These are phyloP conservation scores for Drosophila novamexicana DNA, from an alignment of 1,140 invertebrate species.

Conservation along the genomic window DNA sequence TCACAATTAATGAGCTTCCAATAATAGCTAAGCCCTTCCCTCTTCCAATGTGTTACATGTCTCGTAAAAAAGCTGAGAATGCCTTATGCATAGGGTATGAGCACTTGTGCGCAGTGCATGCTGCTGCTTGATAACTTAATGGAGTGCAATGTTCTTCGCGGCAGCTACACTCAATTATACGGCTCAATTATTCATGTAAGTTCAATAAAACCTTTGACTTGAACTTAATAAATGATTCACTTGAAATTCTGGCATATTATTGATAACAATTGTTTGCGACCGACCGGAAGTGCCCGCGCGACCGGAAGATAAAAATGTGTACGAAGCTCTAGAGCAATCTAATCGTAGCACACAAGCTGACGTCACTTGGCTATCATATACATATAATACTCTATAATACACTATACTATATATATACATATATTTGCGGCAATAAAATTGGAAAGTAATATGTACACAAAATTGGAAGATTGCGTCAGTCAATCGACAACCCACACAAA, in stretches of 20 bases:
- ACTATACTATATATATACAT: neutral
- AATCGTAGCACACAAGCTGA: conserved; percentile 29
- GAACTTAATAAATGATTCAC: conserved; percentile 67
- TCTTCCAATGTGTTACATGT: no score
- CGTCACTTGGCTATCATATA: conserved; percentile 30
- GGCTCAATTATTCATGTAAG: conserved; percentile 29
- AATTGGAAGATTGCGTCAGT: conserved; percentile 67
- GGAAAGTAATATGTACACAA: conserved; percentile 44
- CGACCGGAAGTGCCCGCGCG: conserved; percentile 55
- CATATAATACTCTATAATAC: neutral
- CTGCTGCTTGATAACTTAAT: conserved; percentile 37
- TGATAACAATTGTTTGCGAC: conserved; percentile 38
- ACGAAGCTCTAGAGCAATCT: conserved; percentile 25
- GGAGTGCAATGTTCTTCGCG: conserved; percentile 9
- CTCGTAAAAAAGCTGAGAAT: no score
- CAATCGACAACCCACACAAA: conserved; percentile 49
- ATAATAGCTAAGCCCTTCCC: no score
- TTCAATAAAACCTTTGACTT: conserved; percentile 71
- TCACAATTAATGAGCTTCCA: no score
- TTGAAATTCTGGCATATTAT: conserved; percentile 29
- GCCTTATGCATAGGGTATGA: conserved; percentile 8
- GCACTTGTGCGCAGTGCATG: conserved; percentile 36
- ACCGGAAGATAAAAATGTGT: conserved; percentile 37
- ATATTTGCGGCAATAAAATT: conserved; percentile 46
- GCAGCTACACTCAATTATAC: neutral